Conservation (phyloP, 2,797 vertebrate species). For the Pseudochirops cupreus region DNA sequence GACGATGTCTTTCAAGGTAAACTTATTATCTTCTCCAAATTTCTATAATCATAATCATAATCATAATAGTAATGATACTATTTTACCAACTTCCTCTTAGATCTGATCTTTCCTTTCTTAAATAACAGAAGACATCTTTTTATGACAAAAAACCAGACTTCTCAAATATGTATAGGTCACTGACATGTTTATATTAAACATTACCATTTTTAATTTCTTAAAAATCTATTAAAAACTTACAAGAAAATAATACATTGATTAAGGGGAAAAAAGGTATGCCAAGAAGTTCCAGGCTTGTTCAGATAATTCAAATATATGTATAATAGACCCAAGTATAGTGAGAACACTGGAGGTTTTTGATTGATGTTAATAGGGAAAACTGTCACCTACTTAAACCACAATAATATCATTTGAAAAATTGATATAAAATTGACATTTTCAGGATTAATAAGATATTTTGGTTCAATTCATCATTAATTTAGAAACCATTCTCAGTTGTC, state of each 20-base stretch:
- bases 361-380: not conserved
- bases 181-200: not conserved
- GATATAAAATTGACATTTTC: not conserved
- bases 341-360: not conserved
- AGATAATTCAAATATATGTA: not conserved
- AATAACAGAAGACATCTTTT: too few species aligned
- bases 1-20: conserved; percentile 48
- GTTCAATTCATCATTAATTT: not conserved
- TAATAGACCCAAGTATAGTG: not conserved
- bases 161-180: not conserved
- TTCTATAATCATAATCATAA: not conserved
- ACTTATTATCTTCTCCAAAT: not conserved
- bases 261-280: not conserved
- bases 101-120: not conserved
- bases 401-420: not conserved
- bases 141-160: not conserved
- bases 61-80: not conserved
- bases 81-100: not conserved
- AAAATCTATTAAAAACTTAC: conserved; percentile 22
- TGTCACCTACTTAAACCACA: not conserved
- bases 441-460: not conserved
- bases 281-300: not conserved
- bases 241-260: conserved; percentile 12
- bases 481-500: not conserved
- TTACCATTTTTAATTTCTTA: not conserved